Conservation (phyloP, 2,888 invertebrate species). For the Sepiola atlantica region DNA sequence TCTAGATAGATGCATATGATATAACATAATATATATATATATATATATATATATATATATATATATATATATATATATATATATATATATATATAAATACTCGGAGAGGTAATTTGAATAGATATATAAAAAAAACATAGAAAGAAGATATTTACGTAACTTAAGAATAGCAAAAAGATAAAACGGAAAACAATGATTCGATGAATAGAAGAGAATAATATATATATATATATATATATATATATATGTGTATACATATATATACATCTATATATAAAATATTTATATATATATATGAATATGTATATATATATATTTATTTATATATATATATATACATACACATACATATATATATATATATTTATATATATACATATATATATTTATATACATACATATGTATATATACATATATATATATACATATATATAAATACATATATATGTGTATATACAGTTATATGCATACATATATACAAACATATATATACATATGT, state of each 20-base stretch:
- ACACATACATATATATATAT: background rate
- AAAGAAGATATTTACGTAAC: no score
- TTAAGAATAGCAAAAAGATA: no score
- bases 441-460: background rate
- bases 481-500: no score
- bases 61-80: no score
- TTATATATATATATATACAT: background rate
- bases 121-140: no score
- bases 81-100: no score
- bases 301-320: background rate
- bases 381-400: background rate
- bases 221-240: background rate
- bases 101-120: no score
- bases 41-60: no score
- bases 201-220: no score
- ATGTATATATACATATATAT: background rate
- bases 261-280: background rate
- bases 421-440: background rate
- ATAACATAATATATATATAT: no score
- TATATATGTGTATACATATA: background rate
- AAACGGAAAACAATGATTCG: no score
- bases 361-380: background rate
- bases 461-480: background rate
- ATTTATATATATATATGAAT: background rate
- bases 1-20: no score